Percentiles rank a stretch among this genome's conserved stretches.
phyloP scores from a whole-genome alignment of 2,113 vertebrate genomes.

The Ovis aries region ARS-UI_Ramb_v3.0 NC_056059.1:77895001-77895500 shows the following conservation, averaged over 20 bases:
- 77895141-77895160: background rate
- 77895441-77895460: background rate
- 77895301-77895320: background rate
- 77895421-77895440: background rate
- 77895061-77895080: background rate
- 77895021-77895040: background rate
- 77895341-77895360: background rate
- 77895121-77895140: background rate
- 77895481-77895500: background rate
- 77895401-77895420: background rate
- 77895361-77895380: background rate
- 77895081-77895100: background rate
- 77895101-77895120: background rate
- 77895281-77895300: background rate
- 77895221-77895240: background rate
- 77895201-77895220: background rate
- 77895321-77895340: background rate
- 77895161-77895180: background rate
- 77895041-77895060: accelerated
- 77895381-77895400: background rate
- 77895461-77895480: background rate
- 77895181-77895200: background rate
- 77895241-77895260: background rate
- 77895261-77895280: background rate
- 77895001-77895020: background rate